Percentiles rank a stretch among this genome's conserved stretches.
Conservation (phyloP, 2,797 vertebrate genomes). For the Pseudotriccus pelzelni region DNA sequence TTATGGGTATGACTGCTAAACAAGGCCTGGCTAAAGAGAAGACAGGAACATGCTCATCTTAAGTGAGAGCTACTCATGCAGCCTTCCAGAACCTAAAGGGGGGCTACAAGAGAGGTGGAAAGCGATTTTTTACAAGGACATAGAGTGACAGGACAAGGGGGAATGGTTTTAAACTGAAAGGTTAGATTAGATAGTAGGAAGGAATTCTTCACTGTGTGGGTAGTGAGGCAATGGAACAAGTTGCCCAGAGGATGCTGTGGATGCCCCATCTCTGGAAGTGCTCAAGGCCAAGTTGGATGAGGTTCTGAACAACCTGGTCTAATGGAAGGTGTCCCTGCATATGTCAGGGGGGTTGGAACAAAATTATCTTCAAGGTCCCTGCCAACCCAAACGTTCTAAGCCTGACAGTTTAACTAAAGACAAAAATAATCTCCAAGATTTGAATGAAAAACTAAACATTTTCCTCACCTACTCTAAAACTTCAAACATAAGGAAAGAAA, state of each 20-base stretch:
- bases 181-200: neutral
- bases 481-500: neutral
- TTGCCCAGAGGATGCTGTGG: neutral
- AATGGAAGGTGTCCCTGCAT: neutral
- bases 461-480: neutral
- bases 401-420: neutral
- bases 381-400: neutral
- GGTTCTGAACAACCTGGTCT: neutral
- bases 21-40: neutral
- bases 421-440: neutral
- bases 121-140: neutral
- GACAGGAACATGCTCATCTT: neutral
- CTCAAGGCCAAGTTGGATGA: neutral
- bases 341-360: neutral
- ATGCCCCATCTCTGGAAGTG: neutral
- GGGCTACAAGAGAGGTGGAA: neutral
- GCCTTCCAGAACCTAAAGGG: neutral
- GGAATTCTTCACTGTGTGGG: neutral
- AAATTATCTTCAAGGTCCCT: neutral
- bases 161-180: neutral
- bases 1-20: neutral
- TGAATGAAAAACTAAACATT: neutral
- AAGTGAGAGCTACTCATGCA: neutral
- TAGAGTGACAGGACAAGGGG: neutral
- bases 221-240: neutral